Evolutionary conservation across 1,140 invertebrate species (phyloP).

Genomic region (Euglossa dilemma): DNA sequence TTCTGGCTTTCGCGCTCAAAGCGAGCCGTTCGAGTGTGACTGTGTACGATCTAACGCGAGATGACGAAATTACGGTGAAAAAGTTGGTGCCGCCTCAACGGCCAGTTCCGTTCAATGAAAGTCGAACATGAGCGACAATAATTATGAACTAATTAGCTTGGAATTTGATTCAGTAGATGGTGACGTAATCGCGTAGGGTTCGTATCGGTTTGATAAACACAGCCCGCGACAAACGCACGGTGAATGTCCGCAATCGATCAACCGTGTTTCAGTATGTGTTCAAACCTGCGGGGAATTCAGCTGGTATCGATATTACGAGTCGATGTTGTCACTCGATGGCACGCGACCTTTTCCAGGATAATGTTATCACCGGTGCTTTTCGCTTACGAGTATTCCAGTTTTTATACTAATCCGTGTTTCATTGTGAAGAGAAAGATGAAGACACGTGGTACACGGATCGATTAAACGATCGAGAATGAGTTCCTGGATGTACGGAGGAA

Average conservation of each 20-base stretch:
- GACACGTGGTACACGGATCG: too few species aligned
- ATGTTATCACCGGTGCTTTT: too few species aligned
- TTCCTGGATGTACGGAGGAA: too few species aligned
- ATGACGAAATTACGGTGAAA: constrained; percentile 4
- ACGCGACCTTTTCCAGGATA: background rate
- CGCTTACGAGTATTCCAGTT: too few species aligned
- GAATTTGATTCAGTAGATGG: constrained; percentile 6
- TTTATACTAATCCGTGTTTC: too few species aligned
- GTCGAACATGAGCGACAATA: background rate
- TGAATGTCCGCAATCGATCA: background rate
- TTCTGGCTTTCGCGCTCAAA: constrained; percentile 22
- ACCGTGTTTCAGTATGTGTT: background rate
- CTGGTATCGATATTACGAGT: background rate
- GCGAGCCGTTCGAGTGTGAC: background rate
- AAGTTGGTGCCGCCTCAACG: background rate
- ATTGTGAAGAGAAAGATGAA: too few species aligned
- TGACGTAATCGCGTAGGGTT: background rate
- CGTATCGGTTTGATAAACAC: background rate
- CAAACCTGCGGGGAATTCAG: background rate
- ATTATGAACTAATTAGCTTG: constrained; percentile 4
- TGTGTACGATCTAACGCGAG: background rate
- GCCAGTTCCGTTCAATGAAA: background rate
- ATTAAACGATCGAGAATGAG: too few species aligned
- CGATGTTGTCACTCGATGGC: background rate
- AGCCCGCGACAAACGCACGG: background rate